A percentile compares a stretch with the other conserved stretches of the same genome.
Evolutionary conservation across 2,113 vertebrate genomes (phyloP).

Genomic region (Gadus chalcogrammus): DNA sequence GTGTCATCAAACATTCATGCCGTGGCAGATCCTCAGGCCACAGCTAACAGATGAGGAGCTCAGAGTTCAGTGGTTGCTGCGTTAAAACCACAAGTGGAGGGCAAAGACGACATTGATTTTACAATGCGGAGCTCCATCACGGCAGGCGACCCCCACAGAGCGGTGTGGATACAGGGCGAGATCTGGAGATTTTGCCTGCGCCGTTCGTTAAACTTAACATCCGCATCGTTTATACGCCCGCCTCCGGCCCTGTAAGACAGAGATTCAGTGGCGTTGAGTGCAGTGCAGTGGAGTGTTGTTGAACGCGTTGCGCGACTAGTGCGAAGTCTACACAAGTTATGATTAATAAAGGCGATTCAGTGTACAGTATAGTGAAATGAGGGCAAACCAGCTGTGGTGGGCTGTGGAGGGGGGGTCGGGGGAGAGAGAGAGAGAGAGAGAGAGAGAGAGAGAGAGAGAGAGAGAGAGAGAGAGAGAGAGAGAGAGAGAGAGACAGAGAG

Average conservation of each 20-base stretch:
- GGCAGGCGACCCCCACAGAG: constrained; percentile 34
- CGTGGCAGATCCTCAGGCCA: constrained; percentile 43
- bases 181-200: constrained; percentile 41
- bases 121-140: constrained; percentile 63
- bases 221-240: constrained; percentile 37
- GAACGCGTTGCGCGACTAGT: constrained; percentile 13
- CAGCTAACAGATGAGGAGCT: constrained; percentile 38
- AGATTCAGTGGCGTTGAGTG: constrained; percentile 41
- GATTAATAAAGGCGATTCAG: too few species aligned
- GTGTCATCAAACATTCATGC: constrained; percentile 24
- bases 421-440: too few species aligned
- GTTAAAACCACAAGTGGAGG: constrained; percentile 61
- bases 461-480: too few species aligned
- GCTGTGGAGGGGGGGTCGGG: constrained; percentile 1
- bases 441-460: too few species aligned
- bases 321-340: too few species aligned
- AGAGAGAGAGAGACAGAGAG: too few species aligned
- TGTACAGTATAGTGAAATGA: too few species aligned
- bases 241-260: constrained; percentile 40
- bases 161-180: constrained; percentile 49
- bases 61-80: constrained; percentile 57
- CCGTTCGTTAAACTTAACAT: constrained; percentile 62
- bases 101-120: constrained; percentile 66
- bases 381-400: background rate
- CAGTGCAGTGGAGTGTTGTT: constrained; percentile 46